These are phyloP conservation scores for Leptothorax acervorum DNA, from an alignment of 2,888 invertebrate genomes.

Conservation along the genomic window DNA sequence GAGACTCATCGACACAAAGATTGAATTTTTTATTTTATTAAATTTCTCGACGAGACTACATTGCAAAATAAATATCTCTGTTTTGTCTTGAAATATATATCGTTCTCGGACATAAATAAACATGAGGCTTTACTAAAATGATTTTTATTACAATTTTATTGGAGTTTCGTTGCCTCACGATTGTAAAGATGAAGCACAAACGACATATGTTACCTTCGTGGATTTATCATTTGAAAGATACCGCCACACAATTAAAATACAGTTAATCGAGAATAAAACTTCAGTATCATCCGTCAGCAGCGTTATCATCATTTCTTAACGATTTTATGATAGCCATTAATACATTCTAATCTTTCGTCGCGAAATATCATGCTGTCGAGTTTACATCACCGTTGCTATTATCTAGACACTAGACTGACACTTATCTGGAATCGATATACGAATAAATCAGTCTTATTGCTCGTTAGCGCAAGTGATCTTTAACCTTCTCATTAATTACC, in stretches of 20 bases:
- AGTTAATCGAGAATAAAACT: conserved; percentile 31
- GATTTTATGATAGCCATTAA: conserved; percentile 19
- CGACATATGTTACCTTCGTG: not conserved
- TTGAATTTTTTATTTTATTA: not conserved
- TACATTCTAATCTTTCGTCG: conserved; percentile 1
- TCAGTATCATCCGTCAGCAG: not conserved
- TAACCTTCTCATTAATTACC: conserved; percentile 18
- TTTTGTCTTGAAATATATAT: not conserved
- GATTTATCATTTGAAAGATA: not conserved
- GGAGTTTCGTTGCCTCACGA: not conserved
- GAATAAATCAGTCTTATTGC: not conserved
- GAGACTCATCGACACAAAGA: not conserved
- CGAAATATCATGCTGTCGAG: conserved; percentile 2
- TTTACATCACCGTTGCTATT: not conserved
- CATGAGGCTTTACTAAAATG: not conserved
- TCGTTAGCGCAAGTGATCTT: not conserved
- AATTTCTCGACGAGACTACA: not conserved
- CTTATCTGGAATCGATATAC: conserved; percentile 2
- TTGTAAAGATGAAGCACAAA: not conserved
- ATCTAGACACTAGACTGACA: not conserved
- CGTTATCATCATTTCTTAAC: conserved; percentile 1
- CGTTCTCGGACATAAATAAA: not conserved
- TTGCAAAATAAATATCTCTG: not conserved
- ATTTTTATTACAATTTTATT: conserved; percentile 25
- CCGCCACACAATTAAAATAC: not conserved